Evolutionary conservation across 2,113 vertebrate genomes (phyloP), one percentile per base, ranked within the genome.

Genomic region (Erythrocercus mccallii): DNA sequence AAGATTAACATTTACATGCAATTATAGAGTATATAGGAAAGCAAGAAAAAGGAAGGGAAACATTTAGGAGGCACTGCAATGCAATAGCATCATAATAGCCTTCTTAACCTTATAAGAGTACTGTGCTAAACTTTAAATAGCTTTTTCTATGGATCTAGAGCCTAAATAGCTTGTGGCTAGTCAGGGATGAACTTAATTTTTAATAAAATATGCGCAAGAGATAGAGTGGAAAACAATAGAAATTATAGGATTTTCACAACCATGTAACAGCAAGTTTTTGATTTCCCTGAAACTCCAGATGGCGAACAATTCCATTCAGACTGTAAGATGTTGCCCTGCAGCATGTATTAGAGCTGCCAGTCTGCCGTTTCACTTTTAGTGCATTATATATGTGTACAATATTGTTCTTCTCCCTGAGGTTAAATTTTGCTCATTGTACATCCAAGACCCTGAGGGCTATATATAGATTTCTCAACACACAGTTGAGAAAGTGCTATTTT

Each of bases 241-340:
- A 90, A 94, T 91, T n/a, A 97, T 96, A 87, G 92, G 72, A 96
- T 96, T 97, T 97, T 88, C 88, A 44, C 30, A 25, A 92, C 50
- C 61, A 88, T 3, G 25, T 66, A 93, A 91, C 70, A 88, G 76
- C 58, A 96, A 94, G 53, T 93, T 96, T 97, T 97, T 96, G 90
- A 96, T 97, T 98, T 97, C 81, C 62, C 62, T 95, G 96, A 96
- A 97, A 97, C 97, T 98, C 73, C 65, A 83, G 78, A 89, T 22
- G 4, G 47, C 96, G 86, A 95, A 62, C 88, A 97, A 96, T 96
- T 96, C 84, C 14, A 65, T 58, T 94, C 74, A 93, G 84, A 86
- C 69, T 82, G 72, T 40, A 90, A 18, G 70, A 95, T 94, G 96
- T 89, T 96, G 94, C 97, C 94, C 94, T 74, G 37, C 93, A 95